phyloP scores from a whole-genome alignment of 2,113 vertebrate genomes.

The Colaptes auratus region DNA sequence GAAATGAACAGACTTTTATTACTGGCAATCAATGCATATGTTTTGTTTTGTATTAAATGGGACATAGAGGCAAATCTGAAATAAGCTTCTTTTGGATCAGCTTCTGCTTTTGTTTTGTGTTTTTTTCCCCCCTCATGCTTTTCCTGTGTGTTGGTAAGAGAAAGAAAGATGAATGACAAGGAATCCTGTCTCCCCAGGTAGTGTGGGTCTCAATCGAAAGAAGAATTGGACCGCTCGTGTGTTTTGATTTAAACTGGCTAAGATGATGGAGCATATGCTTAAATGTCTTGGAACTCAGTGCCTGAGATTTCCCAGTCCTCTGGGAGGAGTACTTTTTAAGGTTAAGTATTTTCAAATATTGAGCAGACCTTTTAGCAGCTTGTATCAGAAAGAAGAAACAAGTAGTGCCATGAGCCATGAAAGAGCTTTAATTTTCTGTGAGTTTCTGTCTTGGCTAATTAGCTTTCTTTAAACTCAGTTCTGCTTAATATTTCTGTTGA shows the following conservation, averaged over 20 bases:
- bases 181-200: background rate
- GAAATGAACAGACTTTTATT: conserved; percentile 44
- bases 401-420: background rate
- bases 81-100: background rate
- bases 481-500: conserved; percentile 7
- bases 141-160: background rate
- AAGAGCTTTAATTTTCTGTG: conserved; percentile 1
- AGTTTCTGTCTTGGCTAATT: conserved; percentile 16
- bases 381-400: background rate
- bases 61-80: background rate
- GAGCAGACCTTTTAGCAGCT: background rate
- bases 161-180: background rate
- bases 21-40: conserved; percentile 4
- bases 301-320: background rate
- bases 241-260: fast-evolving
- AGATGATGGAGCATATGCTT: background rate
- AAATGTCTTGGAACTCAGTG: background rate
- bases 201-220: background rate
- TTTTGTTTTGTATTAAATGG: conserved; percentile 5
- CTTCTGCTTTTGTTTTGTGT: background rate
- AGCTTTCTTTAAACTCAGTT: conserved; percentile 20
- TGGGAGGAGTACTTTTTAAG: background rate
- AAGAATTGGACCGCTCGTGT: background rate
- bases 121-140: background rate
- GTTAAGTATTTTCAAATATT: background rate